Conservation (phyloP, 2,113 vertebrate genomes). For the Buteo buteo region DNA sequence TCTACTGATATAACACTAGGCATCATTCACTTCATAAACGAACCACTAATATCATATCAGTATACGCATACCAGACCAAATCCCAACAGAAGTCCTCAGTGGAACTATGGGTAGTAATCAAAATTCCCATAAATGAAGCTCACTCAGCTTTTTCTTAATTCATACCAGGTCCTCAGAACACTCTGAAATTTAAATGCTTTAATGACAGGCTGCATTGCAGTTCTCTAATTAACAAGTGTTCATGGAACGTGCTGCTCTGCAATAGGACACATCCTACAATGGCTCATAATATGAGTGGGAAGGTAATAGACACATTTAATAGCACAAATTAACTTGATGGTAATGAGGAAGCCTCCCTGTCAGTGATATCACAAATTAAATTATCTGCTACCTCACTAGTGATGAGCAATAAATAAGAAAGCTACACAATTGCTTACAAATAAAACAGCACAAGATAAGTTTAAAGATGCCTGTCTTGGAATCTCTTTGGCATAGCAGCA, state of each 20-base stretch:
- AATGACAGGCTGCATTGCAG: not conserved
- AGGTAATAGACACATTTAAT: constrained; percentile 19
- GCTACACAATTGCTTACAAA: not conserved
- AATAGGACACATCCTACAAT: not conserved
- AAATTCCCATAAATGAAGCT: not conserved
- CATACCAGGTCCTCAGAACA: not conserved
- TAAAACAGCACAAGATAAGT: not conserved
- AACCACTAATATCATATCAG: not conserved
- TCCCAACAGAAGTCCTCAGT: not conserved
- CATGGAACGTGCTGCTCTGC: not conserved
- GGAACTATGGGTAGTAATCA: not conserved
- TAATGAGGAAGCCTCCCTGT: constrained; percentile 25
- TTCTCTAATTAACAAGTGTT: not conserved
- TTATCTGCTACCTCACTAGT: not conserved
- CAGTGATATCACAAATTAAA: constrained; percentile 33
- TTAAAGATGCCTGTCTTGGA: not conserved
- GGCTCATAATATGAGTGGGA: not conserved
- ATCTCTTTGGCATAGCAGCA: not conserved
- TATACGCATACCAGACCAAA: not conserved
- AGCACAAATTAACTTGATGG: constrained; percentile 27
- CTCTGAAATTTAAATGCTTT: not conserved
- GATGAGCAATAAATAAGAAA: constrained; percentile 38
- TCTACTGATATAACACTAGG: not conserved
- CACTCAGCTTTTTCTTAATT: not conserved
- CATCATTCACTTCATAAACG: not conserved